Evolutionary conservation across 2,113 vertebrate genomes (phyloP).

Genomic region (Alectura lathami): DNA sequence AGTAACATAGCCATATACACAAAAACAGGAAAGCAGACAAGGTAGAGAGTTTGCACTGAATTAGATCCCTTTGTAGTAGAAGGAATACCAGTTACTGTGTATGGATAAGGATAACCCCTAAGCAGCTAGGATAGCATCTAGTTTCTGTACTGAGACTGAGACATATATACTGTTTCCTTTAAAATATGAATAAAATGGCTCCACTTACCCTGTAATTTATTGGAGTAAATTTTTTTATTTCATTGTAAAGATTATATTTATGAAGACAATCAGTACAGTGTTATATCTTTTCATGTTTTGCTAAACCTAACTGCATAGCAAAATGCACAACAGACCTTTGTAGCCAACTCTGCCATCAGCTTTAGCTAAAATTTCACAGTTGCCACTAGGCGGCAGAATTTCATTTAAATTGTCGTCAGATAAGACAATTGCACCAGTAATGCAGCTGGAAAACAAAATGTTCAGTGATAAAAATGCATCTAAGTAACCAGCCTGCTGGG

Average conservation of each 20-base stretch:
- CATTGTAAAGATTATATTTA: not conserved
- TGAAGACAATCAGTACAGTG: not conserved
- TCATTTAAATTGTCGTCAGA: not conserved
- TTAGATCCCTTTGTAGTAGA: not conserved
- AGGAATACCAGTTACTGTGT: not conserved
- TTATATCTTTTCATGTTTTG: not conserved
- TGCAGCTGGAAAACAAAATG: not conserved
- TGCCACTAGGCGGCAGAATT: constrained; percentile 34
- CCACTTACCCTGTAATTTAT: not conserved
- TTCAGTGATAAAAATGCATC: not conserved
- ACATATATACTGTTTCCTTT: not conserved
- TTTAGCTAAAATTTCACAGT: not conserved
- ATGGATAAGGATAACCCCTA: not conserved
- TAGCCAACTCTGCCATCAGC: not conserved
- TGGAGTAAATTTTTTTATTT: not conserved
- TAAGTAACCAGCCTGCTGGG: not conserved
- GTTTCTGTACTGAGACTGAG: not conserved
- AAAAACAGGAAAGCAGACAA: not conserved
- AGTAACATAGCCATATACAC: not conserved
- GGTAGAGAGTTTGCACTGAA: not conserved
- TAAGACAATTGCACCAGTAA: not conserved
- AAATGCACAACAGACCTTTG: not conserved
- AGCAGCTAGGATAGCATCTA: not conserved
- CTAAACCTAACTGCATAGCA: not conserved
- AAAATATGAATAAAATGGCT: not conserved